A percentile compares a stretch with the other conserved stretches of the same genome.
phyloP scores from a whole-genome alignment of 2,113 vertebrate species.

The Neolamprologus ventralis region DNA sequence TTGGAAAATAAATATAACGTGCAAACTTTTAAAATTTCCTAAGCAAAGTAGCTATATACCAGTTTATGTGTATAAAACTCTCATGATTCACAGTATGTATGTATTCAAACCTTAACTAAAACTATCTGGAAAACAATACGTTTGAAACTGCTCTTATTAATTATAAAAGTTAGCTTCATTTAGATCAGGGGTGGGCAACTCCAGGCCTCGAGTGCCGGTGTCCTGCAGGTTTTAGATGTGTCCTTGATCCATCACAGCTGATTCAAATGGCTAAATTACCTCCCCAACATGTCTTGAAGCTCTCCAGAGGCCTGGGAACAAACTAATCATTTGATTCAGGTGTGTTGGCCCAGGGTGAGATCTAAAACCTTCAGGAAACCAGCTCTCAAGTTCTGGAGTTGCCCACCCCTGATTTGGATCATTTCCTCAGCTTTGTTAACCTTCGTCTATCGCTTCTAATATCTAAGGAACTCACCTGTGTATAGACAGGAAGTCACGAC shows the following conservation, averaged over 20 bases:
- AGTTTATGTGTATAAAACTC: not conserved
- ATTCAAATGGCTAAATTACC: not conserved
- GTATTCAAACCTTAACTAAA: not conserved
- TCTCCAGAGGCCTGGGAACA: not conserved
- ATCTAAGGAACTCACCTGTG: slow-evolving; percentile 28
- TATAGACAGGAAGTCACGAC: not conserved
- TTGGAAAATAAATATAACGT: not conserved
- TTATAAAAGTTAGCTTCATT: not conserved
- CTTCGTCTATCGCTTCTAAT: not conserved
- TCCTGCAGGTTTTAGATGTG: not conserved
- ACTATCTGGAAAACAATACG: not conserved
- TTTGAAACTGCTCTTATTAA: not conserved
- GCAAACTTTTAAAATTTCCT: not conserved
- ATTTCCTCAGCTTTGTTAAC: not conserved
- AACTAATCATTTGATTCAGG: not conserved
- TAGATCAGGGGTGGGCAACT: not conserved
- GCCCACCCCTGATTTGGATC: not conserved
- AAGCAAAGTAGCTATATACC: not conserved
- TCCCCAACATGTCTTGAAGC: not conserved
- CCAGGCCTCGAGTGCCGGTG: not conserved
- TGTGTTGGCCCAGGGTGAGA: not conserved
- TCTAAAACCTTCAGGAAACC: not conserved
- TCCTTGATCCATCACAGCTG: not conserved
- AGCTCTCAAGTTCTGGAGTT: not conserved
- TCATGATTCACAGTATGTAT: not conserved